Percentiles rank a stretch among this genome's conserved stretches.
Conservation (phyloP, 2,113 vertebrate genomes). For the Zosterops pallidus region DNA sequence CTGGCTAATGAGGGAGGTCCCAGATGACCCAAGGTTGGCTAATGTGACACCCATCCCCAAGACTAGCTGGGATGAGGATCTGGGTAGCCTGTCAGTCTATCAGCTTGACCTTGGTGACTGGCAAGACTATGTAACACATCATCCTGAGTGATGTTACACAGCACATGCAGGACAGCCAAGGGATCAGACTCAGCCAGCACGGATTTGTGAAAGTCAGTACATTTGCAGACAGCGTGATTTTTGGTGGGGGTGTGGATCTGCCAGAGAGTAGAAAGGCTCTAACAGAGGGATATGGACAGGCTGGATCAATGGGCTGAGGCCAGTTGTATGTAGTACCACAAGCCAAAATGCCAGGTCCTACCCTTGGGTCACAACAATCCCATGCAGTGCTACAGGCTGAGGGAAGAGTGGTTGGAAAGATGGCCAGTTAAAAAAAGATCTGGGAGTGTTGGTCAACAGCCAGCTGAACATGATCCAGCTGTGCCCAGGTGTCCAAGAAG, state of each 20-base stretch:
- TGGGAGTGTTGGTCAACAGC: background rate
- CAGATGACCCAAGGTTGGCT: background rate
- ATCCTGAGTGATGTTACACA: background rate
- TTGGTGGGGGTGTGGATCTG: background rate
- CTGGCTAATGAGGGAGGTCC: background rate
- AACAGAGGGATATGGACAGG: background rate
- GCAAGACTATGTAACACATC: background rate
- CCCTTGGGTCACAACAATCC: background rate
- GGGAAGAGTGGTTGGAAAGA: background rate
- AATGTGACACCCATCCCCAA: no score
- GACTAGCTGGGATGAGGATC: background rate
- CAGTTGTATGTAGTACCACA: background rate
- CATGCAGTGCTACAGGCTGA: no score
- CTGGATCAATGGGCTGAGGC: background rate
- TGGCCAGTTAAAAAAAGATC: fast-evolving
- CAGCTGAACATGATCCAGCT: background rate
- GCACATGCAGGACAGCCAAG: background rate
- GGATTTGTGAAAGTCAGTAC: background rate
- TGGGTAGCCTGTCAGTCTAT: background rate
- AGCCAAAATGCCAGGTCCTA: background rate
- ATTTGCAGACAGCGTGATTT: background rate
- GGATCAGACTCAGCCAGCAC: background rate
- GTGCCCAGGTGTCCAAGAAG: background rate
- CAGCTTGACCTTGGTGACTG: background rate
- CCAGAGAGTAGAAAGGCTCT: background rate